phyloP scores from a whole-genome alignment of 2,113 vertebrate genomes.

The Hipposideros armiger region DNA sequence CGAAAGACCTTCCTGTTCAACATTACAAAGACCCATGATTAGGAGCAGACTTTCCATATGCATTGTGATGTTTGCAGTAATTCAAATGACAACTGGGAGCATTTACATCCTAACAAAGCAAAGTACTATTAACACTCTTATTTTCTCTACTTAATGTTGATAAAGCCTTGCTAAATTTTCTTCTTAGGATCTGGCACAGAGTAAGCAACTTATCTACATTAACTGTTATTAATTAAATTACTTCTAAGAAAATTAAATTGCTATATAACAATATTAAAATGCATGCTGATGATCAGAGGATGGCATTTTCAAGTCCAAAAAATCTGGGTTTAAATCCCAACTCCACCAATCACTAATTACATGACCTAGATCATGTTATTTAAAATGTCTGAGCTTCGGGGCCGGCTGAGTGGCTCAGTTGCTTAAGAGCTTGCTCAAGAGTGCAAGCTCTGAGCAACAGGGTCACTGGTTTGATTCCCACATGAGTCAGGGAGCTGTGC shows the following conservation, averaged over 20 bases:
- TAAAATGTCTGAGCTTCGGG: background rate
- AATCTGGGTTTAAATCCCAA: background rate
- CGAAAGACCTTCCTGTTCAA: background rate
- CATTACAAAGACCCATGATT: background rate
- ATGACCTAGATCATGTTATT: background rate
- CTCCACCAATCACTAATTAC: background rate
- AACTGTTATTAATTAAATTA: background rate
- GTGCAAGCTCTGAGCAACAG: too few relatives aligned
- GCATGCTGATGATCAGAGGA: background rate
- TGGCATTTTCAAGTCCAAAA: background rate
- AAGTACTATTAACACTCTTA: background rate
- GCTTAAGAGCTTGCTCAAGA: too few relatives aligned
- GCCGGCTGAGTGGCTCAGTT: too few relatives aligned
- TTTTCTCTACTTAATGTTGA: background rate
- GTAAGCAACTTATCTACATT: background rate
- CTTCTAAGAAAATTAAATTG: conserved; percentile 27
- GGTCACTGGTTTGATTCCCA: too few relatives aligned
- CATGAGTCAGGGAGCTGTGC: too few relatives aligned
- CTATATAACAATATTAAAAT: background rate
- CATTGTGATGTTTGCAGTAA: background rate
- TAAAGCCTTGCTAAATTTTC: background rate
- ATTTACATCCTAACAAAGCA: background rate
- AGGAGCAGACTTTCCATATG: background rate
- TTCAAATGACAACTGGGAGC: background rate
- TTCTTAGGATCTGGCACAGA: background rate